A percentile compares a stretch with the other conserved stretches of the same genome.
phyloP scores from a whole-genome alignment of 2,797 vertebrate genomes.

The Chloroceryle inda region DNA sequence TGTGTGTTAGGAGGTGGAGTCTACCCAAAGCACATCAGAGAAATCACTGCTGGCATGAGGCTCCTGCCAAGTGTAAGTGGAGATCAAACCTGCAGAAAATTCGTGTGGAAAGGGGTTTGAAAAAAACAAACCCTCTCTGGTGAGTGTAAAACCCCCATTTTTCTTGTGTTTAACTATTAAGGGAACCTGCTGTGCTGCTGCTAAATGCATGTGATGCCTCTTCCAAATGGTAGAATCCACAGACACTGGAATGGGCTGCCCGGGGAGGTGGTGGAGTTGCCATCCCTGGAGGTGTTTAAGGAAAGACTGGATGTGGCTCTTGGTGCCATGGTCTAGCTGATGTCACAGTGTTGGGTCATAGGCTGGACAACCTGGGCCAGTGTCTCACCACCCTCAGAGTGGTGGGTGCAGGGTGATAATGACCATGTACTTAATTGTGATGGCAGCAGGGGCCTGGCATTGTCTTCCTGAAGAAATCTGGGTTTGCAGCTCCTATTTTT shows the following conservation, averaged over 20 bases:
- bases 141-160: background rate
- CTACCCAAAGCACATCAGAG: background rate
- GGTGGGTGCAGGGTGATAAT: background rate
- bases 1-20: background rate
- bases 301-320: too few species aligned
- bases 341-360: too few species aligned
- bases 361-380: too few species aligned
- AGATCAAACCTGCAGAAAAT: background rate
- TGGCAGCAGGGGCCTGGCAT: rapidly evolving
- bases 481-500: rapidly evolving
- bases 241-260: too few species aligned
- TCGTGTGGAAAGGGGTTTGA: background rate
- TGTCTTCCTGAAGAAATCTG: background rate
- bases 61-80: background rate
- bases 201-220: background rate
- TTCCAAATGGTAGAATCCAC: background rate
- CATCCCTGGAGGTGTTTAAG: too few species aligned
- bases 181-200: background rate
- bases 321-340: too few species aligned
- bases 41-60: background rate
- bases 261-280: too few species aligned
- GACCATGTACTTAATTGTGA: rapidly evolving
- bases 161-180: background rate
- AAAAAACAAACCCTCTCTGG: background rate
- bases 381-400: background rate